Evolutionary conservation across 2,888 invertebrate species (phyloP).

Genomic region (Polymixis flavicincta): DNA sequence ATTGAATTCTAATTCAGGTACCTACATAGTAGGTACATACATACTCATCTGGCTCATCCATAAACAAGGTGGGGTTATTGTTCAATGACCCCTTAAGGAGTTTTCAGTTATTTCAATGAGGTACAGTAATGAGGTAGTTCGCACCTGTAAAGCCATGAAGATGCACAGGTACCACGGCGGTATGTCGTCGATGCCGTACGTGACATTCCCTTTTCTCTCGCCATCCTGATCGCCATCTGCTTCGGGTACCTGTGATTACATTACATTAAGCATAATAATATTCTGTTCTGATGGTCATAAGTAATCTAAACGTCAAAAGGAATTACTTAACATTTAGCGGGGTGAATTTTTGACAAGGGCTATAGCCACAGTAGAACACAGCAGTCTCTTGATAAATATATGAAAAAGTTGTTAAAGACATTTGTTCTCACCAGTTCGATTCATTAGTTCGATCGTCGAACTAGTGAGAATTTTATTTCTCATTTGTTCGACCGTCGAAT

Average conservation of each 20-base stretch:
- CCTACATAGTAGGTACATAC: not conserved
- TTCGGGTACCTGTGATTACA: constrained; percentile 65
- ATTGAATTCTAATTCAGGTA: not conserved
- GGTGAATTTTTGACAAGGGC: not conserved
- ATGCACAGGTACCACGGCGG: constrained; percentile 96
- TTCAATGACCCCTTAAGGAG: not conserved
- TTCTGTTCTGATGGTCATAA: not conserved
- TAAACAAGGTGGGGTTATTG: not conserved
- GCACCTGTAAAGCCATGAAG: constrained; percentile 95
- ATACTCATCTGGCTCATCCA: not conserved
- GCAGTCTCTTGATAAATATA: not conserved
- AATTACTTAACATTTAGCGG: too few species aligned
- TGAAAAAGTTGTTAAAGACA: not conserved
- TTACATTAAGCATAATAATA: not conserved
- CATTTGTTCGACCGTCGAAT: too few species aligned
- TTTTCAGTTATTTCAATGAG: not conserved
- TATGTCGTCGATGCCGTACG: constrained; percentile 94
- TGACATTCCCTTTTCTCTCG: constrained; percentile 82
- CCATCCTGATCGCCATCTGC: constrained; percentile 69
- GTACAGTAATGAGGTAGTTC: not conserved
- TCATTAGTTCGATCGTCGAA: too few species aligned
- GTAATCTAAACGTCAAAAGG: too few species aligned
- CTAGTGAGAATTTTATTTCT: too few species aligned
- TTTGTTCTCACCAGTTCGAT: too few species aligned
- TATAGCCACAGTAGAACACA: too few species aligned